phyloP scores from a whole-genome alignment of 30 jellyfish, hydroid and myxozoan species.

The Pelagia noctiluca region DNA sequence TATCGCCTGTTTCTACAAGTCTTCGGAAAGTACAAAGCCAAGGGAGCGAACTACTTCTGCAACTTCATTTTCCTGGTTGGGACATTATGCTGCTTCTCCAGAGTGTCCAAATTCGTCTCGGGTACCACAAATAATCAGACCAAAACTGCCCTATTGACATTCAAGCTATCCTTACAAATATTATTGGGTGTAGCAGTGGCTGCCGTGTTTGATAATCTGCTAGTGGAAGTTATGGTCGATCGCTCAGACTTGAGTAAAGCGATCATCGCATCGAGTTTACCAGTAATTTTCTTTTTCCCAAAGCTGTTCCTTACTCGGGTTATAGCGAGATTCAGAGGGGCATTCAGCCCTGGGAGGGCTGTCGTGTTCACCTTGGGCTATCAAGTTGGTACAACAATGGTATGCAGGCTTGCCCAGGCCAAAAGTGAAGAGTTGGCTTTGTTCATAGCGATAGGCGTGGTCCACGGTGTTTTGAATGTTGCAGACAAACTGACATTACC shows the following conservation, averaged over 20 bases:
- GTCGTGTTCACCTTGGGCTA: slow-evolving; percentile 49
- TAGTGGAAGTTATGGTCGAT: too few relatives aligned
- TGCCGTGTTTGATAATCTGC: too few relatives aligned
- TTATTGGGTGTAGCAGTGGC: slow-evolving; percentile 54
- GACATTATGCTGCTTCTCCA: slow-evolving; percentile 44
- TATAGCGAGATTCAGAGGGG: slow-evolving; percentile 34
- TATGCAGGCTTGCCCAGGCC: slow-evolving; percentile 58
- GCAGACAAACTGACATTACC: slow-evolving; percentile 43
- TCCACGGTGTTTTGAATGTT: slow-evolving; percentile 56
- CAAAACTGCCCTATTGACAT: too few relatives aligned
- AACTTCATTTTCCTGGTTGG: slow-evolving; percentile 37
- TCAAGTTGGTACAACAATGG: slow-evolving; percentile 44
- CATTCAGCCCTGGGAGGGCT: slow-evolving; percentile 22
- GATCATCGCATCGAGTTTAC: slow-evolving; percentile 43
- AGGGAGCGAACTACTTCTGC: too few relatives aligned
- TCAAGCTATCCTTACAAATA: slow-evolving; percentile 47
- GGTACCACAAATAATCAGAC: too few relatives aligned
- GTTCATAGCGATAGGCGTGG: slow-evolving; percentile 43
- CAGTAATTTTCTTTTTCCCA: slow-evolving; percentile 53
- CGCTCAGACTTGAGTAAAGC: slow-evolving; percentile 58
- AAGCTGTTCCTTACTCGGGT: slow-evolving; percentile 42
- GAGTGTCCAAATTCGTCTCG: too few relatives aligned
- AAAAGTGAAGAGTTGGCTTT: slow-evolving; percentile 26
- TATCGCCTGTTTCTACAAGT: slow-evolving; percentile 51
- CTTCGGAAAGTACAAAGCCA: slow-evolving; percentile 37